Evolutionary conservation across 1,140 invertebrate genomes (phyloP).

Genomic region (Tetramorium parvispinum): DNA sequence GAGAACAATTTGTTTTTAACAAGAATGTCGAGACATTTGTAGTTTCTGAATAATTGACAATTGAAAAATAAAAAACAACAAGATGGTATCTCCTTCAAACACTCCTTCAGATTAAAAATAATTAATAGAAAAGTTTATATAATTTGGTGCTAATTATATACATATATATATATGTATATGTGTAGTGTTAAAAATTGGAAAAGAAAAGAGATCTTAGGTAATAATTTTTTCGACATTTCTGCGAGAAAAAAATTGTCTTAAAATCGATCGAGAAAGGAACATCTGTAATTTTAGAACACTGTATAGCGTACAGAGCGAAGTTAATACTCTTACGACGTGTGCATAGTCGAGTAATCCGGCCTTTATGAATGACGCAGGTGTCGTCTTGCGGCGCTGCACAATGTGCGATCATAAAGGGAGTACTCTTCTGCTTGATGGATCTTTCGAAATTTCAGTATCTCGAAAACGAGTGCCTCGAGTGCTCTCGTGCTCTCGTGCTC

Average conservation of each 20-base stretch:
- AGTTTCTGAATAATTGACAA: background rate
- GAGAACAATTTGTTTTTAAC: background rate
- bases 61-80: background rate
- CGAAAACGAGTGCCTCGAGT: constrained; percentile 52
- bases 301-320: background rate
- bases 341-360: constrained; percentile 52
- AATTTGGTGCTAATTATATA: background rate
- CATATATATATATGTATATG: background rate
- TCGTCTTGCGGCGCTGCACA: constrained; percentile 56
- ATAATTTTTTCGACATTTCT: background rate
- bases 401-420: constrained; percentile 61
- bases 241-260: background rate
- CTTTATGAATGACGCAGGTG: constrained; percentile 59
- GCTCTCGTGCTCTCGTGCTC: constrained; percentile 22
- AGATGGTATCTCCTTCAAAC: background rate
- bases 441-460: constrained; percentile 58
- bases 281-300: constrained; percentile 2
- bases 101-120: background rate
- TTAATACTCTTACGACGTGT: constrained; percentile 61
- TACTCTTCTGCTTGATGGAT: constrained; percentile 60
- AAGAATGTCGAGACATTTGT: background rate
- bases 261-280: background rate
- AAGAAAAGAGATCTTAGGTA: background rate
- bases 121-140: background rate
- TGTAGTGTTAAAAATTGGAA: background rate